Evolutionary conservation across 1,140 invertebrate genomes (phyloP).

Genomic region (Zaprionus capensis): DNA sequence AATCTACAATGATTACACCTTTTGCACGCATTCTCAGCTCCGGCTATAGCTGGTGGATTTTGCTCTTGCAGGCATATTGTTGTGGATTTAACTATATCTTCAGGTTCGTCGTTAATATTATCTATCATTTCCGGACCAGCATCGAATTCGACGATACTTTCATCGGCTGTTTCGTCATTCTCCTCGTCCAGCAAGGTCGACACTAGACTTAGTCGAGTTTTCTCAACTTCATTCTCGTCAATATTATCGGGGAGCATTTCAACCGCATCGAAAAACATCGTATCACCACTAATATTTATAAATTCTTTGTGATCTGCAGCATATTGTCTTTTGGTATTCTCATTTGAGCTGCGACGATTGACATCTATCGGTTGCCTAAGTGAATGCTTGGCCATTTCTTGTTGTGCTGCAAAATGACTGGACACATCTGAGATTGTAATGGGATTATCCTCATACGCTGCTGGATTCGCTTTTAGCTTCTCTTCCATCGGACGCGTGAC

Average conservation of each 20-base stretch:
- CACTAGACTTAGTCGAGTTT: constrained; percentile 61
- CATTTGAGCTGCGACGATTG: constrained; percentile 41
- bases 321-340: constrained; percentile 47
- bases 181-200: constrained; percentile 61
- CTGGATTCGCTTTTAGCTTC: not conserved
- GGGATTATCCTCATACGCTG: constrained; percentile 43
- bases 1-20: constrained; percentile 55
- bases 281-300: constrained; percentile 58
- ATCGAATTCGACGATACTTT: not conserved
- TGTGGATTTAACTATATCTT: constrained; percentile 23
- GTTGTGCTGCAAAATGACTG: constrained; percentile 45
- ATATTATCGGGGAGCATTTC: constrained; percentile 2
- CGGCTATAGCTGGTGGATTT: constrained; percentile 14
- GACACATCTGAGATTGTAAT: constrained; percentile 68
- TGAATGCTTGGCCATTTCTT: constrained; percentile 6
- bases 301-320: constrained; percentile 40
- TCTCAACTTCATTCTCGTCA: constrained; percentile 47
- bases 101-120: not conserved
- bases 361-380: constrained; percentile 1
- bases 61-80: constrained; percentile 32
- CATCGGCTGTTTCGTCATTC: constrained; percentile 6
- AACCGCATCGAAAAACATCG: constrained; percentile 37
- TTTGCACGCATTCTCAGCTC: constrained; percentile 38
- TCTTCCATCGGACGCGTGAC: constrained; percentile 12
- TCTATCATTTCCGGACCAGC: not conserved